phyloP scores from a whole-genome alignment of 2,113 vertebrate genomes.

The Rhagologus leucostigma region DNA sequence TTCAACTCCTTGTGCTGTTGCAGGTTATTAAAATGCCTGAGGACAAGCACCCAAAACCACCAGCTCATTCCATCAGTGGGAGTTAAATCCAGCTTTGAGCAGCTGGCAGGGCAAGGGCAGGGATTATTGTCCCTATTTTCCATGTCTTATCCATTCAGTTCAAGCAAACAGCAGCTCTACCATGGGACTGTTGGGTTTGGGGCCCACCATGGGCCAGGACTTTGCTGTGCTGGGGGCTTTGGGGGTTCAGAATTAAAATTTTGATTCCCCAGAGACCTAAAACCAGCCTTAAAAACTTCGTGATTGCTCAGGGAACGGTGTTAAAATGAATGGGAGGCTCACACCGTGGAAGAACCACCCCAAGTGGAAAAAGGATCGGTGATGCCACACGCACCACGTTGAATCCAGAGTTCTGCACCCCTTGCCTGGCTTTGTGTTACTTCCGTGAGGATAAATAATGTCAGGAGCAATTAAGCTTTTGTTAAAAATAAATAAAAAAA shows the following conservation, averaged over 20 bases:
- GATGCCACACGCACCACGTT: fast-evolving
- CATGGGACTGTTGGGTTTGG: background rate
- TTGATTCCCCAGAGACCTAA: background rate
- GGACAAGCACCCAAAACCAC: background rate
- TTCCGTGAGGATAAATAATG: background rate
- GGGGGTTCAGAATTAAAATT: background rate
- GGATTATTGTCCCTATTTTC: background rate
- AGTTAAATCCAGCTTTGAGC: background rate
- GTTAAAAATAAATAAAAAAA: background rate
- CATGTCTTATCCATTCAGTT: fast-evolving
- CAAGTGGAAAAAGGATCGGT: background rate
- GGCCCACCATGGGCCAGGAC: background rate
- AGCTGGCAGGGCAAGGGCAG: background rate
- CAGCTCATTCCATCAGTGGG: background rate
- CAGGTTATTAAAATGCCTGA: background rate
- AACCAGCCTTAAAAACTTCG: background rate
- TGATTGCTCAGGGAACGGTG: fast-evolving
- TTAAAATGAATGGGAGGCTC: background rate
- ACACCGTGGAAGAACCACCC: fast-evolving
- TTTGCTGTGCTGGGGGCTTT: background rate
- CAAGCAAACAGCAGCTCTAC: background rate
- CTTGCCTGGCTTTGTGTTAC: background rate
- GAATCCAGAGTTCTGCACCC: background rate
- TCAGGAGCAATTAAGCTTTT: background rate
- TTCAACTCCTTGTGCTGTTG: fast-evolving